Base-by-base conservation (phyloP, 2,113 vertebrate genomes). In the Opisthocomus hoazin region DNA sequence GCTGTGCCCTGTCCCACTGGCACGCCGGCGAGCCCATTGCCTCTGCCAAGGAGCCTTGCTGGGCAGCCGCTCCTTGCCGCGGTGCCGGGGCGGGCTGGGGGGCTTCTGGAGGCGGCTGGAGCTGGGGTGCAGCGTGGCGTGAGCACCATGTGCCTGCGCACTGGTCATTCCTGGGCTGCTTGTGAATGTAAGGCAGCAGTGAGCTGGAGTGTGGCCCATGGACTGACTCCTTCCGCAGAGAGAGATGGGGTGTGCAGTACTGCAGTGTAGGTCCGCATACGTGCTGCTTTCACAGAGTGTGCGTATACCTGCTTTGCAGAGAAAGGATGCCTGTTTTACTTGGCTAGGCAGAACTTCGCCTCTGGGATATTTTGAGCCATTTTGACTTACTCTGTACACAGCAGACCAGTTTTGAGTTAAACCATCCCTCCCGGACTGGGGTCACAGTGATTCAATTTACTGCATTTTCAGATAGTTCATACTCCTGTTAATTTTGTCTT, bases 1-100 rank as follows among this genome's bases (percentile, higher is more conserved):
- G 50, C 58, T 36, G 18, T 0, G 2, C 4, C 0, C 36, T 27
- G 23, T 43, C 39, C 21, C 37, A 20, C 57, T 11, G 1, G 11
- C 3, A 4, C 14, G 45, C 60, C 2, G 4, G 53, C 2, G 10
- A 81, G 69, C 21, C 45, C 41, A 2, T 10, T 1, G 1, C 41
- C 68, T n/a, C 37, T 37, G n/a, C 41, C 4, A 5, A 54, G 36
- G 66, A 70, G 80, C 15, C 4, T 1, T 5, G 19, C 79, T 15
- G 29, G 65, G 64, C 8, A 4, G 37, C 78, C 0, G 34, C n/a
- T 60, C 30, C n/a, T 60, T 1, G 9, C 4, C 3, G 36, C 1
- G 9, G n/a, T 8, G 30, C 58, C 2, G 3, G 53, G 48, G 23
- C 1, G 6, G 39, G 32, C 36, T 69, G 54, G 37, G 48, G n/a